These are phyloP conservation scores for Callyntrura guangdongensis DNA, from an alignment of 2,888 invertebrate genomes.

Conservation along the genomic window DNA sequence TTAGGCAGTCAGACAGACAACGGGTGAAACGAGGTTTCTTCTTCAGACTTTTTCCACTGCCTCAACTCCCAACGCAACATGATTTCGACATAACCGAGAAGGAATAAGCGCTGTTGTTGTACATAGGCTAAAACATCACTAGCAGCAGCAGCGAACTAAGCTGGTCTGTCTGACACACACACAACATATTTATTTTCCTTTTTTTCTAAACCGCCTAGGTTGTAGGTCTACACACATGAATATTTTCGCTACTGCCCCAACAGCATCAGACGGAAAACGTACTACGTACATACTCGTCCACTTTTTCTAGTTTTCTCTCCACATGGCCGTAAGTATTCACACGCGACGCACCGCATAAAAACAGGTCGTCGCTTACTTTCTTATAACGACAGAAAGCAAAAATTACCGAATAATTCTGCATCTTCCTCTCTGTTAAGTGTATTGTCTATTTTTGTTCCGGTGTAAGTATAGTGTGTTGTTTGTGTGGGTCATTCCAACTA, in stretches of 20 bases:
- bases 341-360: slow-evolving; percentile 70
- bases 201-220: slow-evolving; percentile 41
- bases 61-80: slow-evolving; percentile 40
- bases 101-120: slow-evolving; percentile 21
- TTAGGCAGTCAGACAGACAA: background rate
- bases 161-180: background rate
- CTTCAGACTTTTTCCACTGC: slow-evolving; percentile 6
- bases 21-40: background rate
- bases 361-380: slow-evolving; percentile 39
- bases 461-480: slow-evolving; percentile 21
- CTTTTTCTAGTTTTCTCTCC: slow-evolving; percentile 68
- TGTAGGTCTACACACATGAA: slow-evolving; percentile 18
- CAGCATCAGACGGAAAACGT: slow-evolving; percentile 5
- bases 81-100: slow-evolving; percentile 15
- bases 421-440: background rate
- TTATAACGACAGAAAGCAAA: background rate
- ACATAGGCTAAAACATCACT: slow-evolving; percentile 9
- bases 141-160: slow-evolving; percentile 31
- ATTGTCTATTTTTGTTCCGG: background rate
- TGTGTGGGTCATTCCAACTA: slow-evolving; percentile 4
- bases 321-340: slow-evolving; percentile 71
- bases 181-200: slow-evolving; percentile 18
- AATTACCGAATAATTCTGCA: background rate
- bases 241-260: background rate
- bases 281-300: slow-evolving; percentile 45